These are phyloP conservation scores for Pholis gunnellus DNA, from an alignment of 2,113 vertebrate genomes.

Conservation along the genomic window DNA sequence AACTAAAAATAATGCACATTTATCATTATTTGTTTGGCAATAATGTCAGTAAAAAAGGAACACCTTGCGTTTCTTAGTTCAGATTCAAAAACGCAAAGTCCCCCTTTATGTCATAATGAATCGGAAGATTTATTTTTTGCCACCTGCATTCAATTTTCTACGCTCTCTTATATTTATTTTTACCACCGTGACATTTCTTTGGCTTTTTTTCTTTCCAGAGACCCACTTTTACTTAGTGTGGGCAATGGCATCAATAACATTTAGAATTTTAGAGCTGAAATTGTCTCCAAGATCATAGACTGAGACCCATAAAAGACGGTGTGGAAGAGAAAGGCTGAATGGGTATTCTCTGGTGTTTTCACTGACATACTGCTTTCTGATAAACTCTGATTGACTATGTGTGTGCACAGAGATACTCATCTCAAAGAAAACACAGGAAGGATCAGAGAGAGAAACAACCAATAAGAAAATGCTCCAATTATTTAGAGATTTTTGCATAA, in stretches of 20 bases:
- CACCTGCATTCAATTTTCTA: background rate
- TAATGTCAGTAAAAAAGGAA: background rate
- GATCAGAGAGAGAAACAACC: background rate
- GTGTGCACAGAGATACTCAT: background rate
- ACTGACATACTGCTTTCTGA: background rate
- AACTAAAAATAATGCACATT: background rate
- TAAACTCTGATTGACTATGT: background rate
- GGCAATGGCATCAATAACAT: background rate
- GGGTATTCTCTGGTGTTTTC: background rate
- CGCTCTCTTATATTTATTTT: background rate
- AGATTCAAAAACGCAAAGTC: background rate
- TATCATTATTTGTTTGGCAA: slow-evolving; percentile 5
- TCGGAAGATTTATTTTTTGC: background rate
- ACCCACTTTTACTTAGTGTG: background rate
- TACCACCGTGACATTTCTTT: background rate
- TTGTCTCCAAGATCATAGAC: background rate
- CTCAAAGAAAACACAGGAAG: background rate
- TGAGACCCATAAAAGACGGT: background rate
- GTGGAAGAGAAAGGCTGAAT: background rate
- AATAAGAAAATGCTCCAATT: background rate
- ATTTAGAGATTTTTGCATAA: background rate
- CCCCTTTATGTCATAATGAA: background rate
- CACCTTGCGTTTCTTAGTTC: background rate
- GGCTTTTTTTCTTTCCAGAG: background rate
- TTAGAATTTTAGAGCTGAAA: background rate